These are phyloP conservation scores for Vulpes ferrilata DNA, from an alignment of 2,113 vertebrate species.

Conservation along the genomic window DNA sequence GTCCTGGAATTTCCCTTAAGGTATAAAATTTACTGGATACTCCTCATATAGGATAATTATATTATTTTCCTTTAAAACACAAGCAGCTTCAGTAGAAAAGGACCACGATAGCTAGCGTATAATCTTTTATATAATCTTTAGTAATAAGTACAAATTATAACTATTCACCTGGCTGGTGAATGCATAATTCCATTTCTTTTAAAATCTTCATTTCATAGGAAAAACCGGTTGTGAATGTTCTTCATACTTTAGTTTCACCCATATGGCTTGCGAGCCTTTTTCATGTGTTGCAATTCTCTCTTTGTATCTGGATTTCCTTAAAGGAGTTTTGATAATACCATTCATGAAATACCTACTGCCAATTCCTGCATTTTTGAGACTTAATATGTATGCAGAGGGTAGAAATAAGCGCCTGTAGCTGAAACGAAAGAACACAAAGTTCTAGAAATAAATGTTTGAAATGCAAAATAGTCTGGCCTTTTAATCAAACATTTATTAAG, in stretches of 20 bases:
- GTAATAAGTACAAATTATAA: not conserved
- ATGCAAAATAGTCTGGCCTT: slow-evolving; percentile 30
- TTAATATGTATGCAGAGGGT: not conserved
- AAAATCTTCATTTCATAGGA: not conserved
- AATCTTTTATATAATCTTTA: not conserved
- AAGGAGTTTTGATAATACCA: slow-evolving; percentile 19
- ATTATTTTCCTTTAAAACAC: not conserved
- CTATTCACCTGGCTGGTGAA: not conserved
- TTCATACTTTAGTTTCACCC: not conserved
- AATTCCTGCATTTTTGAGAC: slow-evolving; percentile 37
- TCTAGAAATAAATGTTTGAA: slow-evolving; percentile 43
- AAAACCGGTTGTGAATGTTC: not conserved
- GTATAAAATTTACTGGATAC: not conserved
- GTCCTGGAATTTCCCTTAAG: not conserved
- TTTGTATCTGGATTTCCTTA: not conserved
- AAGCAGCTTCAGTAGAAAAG: not conserved
- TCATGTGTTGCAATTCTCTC: not conserved
- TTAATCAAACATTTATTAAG: slow-evolving; percentile 64
- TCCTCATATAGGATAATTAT: not conserved
- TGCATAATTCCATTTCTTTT: not conserved
- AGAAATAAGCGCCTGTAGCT: slow-evolving; percentile 6
- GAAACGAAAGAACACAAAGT: slow-evolving; percentile 55
- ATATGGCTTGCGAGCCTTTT: not conserved
- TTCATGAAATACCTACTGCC: not conserved
- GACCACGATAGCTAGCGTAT: not conserved